Base-by-base conservation (phyloP, 2,113 vertebrate genomes). In the Edolisoma coerulescens region DNA sequence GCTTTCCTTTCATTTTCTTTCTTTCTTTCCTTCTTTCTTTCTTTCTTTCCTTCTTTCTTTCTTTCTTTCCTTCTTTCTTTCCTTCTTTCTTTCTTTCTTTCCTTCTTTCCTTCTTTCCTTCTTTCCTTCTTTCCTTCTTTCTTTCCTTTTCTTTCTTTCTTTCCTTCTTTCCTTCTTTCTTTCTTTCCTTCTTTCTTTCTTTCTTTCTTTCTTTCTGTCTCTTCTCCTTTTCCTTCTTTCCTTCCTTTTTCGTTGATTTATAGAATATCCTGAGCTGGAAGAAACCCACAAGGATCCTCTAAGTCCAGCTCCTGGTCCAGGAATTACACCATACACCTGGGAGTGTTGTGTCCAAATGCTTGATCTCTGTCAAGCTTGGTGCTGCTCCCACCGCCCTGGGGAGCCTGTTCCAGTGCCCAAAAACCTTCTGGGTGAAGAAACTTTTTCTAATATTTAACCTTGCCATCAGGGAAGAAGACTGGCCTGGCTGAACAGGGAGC, bases 121-220 rank as follows among this genome's bases (percentile, higher is more conserved):
- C 10, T 10, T n/a, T n/a, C n/a, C n/a, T n/a, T n/a, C n/a, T n/a
- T n/a, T n/a, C 9, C 8, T 16, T 20, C 10, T 37, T 2, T 3
- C 21, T 11, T 15, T n/a, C n/a, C n/a, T n/a, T n/a, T n/a, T n/a
- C 10, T 26, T 16, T 6, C 6, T 33, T 22, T 26, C 42, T 65
- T 17, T 41, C 16, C 33, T 41, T 37, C 10, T 35, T 7, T 8
- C 7, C 8, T 21, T 10, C 10, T 12, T 7, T 11, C 2, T 22
- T 21, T 17, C 5, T 19, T 4, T 16, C n/a, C n/a, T 7, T 11
- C 2, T 22, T 21, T 17, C 5, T 19, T 4, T 16, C n/a, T 7
- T 15, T 33, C 9, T 6, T 16, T 20, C 10, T 37, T 2, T 3
- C 21, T 11, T 15, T 7, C 35, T 20, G 5, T 37, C 2, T 3